Percentiles rank a stretch among this genome's conserved stretches.
Evolutionary conservation across 2,797 vertebrate genomes (phyloP).

Genomic region (Mus caroli): DNA sequence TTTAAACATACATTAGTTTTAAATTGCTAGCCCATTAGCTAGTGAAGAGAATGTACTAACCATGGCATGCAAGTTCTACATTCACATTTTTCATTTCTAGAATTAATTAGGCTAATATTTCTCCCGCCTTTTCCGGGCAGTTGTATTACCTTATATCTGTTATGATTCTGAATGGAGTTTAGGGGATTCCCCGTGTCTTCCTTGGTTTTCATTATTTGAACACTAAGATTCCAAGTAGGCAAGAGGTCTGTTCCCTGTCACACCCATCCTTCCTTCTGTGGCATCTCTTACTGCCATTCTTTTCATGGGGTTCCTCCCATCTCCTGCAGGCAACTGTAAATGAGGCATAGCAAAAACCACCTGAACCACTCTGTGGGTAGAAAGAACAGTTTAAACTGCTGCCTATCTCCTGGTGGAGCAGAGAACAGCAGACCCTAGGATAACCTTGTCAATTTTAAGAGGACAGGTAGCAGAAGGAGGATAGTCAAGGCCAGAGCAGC

Average conservation of each 20-base stretch:
- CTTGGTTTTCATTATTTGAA: constrained; percentile 5
- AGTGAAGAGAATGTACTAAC: constrained; percentile 1
- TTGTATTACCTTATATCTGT: background rate
- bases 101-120: background rate
- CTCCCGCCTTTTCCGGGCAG: background rate
- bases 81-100: background rate
- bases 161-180: constrained; percentile 14
- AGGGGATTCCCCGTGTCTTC: background rate
- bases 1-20: background rate
- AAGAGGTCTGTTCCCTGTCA: background rate
- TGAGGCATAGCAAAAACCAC: background rate
- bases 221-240: background rate
- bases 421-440: background rate
- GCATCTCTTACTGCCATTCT: background rate
- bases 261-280: background rate
- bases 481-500: background rate
- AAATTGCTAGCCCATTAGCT: background rate
- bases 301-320: background rate
- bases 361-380: background rate
- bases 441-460: background rate
- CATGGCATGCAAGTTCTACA: background rate
- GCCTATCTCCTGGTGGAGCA: no score
- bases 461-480: background rate
- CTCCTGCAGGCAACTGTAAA: background rate
- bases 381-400: background rate